Percentiles rank a stretch among this genome's conserved stretches.
Conservation (phyloP, 1,140 invertebrate species). For the Batillaria attramentaria region DNA sequence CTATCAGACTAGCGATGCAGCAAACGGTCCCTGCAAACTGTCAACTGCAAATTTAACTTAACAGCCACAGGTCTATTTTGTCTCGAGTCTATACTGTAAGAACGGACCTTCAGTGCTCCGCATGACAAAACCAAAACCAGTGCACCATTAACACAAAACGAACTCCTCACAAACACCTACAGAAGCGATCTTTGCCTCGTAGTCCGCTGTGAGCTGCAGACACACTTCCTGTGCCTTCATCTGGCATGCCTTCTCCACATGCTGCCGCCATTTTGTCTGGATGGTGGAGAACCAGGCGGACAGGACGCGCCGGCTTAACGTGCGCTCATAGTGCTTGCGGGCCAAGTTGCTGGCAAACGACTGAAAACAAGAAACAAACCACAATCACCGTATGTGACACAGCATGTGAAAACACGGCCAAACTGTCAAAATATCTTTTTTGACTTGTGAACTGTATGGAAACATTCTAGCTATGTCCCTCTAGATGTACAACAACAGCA, state of each 20-base stretch:
- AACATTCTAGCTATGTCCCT: no score
- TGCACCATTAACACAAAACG: background rate
- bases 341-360: constrained; percentile 62
- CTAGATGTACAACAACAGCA: no score
- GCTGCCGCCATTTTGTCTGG: constrained; percentile 59
- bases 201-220: constrained; percentile 66
- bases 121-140: background rate
- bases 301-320: constrained; percentile 57
- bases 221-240: constrained; percentile 70
- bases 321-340: constrained; percentile 52
- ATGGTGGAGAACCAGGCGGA: constrained; percentile 64
- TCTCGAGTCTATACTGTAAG: no score
- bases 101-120: no score
- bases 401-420: no score
- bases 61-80: no score
- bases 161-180: constrained; percentile 45
- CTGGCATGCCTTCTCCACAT: constrained; percentile 70
- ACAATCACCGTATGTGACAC: background rate
- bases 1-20: no score
- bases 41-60: no score
- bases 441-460: no score
- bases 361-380: constrained; percentile 38
- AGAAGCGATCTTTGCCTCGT: constrained; percentile 63
- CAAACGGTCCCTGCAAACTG: no score
- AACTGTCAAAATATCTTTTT: no score